These are phyloP conservation scores for Allacma fusca DNA, from an alignment of 2,888 invertebrate genomes.

Conservation along the genomic window DNA sequence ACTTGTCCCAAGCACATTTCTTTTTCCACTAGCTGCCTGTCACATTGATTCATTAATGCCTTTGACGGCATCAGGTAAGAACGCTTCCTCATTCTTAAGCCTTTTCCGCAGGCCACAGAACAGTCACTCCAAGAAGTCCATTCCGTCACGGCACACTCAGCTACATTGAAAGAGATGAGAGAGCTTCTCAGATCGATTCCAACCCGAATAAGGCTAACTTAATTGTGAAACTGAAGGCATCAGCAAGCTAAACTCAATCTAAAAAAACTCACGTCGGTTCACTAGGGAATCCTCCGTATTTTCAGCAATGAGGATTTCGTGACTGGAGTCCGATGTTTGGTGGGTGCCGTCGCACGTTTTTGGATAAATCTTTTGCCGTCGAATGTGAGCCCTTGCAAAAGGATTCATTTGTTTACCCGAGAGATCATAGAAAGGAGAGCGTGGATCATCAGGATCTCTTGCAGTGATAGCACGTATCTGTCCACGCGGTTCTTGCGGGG, in stretches of 20 bases:
- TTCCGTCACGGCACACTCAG: conserved; percentile 79
- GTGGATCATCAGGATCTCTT: conserved; percentile 87
- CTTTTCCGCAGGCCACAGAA: conserved; percentile 86
- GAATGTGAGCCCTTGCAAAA: conserved; percentile 81
- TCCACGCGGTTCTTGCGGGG: conserved; percentile 80
- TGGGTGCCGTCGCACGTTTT: conserved; percentile 72
- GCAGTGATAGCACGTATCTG: conserved; percentile 88
- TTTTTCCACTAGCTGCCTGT: conserved; percentile 75
- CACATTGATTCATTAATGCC: conserved; percentile 75
- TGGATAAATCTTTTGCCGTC: conserved; percentile 72
- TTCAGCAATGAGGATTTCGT: conserved; percentile 67
- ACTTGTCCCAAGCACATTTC: conserved; percentile 88
- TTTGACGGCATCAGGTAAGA: conserved; percentile 75
- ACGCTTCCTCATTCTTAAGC: conserved; percentile 79
- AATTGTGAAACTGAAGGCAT: too few species aligned
- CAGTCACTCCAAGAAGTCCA: conserved; percentile 83
- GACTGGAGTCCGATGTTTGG: conserved; percentile 47
- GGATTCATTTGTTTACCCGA: conserved; percentile 77
- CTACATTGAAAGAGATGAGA: conserved; percentile 65
- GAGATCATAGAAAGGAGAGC: conserved; percentile 90
- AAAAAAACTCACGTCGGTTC: conserved; percentile 70
- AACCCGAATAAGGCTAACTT: too few species aligned
- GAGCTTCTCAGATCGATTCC: too few species aligned
- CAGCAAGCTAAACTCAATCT: not conserved
- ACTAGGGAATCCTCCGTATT: conserved; percentile 72